Evolutionary conservation across 2,113 vertebrate species (phyloP).

Genomic region (Heterotilapia buettikoferi): DNA sequence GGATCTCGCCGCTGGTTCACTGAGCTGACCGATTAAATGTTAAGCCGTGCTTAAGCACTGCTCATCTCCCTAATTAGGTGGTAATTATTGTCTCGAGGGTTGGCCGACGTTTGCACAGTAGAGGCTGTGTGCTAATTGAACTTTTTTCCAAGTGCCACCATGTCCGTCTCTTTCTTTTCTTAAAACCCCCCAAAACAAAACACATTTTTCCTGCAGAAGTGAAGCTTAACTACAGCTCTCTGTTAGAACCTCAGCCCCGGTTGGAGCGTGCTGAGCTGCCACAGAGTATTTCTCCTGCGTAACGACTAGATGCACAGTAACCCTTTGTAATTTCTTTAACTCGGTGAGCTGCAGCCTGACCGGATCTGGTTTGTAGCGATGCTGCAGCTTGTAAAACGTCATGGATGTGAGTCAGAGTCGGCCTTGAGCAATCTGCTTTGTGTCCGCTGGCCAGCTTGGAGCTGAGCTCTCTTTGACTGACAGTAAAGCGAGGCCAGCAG

Average conservation of each 20-base stretch:
- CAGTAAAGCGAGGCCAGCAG: background rate
- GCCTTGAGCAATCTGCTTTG: background rate
- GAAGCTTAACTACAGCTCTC: background rate
- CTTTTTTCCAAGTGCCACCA: background rate
- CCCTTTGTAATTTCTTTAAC: slow-evolving; percentile 34
- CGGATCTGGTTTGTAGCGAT: background rate
- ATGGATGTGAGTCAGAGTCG: background rate
- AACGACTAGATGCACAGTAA: slow-evolving; percentile 25
- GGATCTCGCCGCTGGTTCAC: slow-evolving; percentile 4
- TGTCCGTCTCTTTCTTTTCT: background rate
- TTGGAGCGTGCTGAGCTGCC: background rate
- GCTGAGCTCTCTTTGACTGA: slow-evolving; percentile 21
- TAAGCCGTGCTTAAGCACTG: slow-evolving; percentile 58
- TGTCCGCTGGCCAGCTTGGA: background rate
- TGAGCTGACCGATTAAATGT: slow-evolving; percentile 45
- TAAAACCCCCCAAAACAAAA: background rate
- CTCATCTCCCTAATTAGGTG: slow-evolving; percentile 70
- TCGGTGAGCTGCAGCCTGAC: background rate
- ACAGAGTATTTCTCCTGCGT: slow-evolving; percentile 5
- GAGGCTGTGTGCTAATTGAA: background rate
- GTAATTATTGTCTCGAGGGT: slow-evolving; percentile 65
- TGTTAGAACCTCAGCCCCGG: background rate
- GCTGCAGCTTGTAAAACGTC: background rate
- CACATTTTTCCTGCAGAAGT: background rate
- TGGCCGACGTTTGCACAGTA: background rate